phyloP scores from a whole-genome alignment of 2,797 vertebrate genomes.

The Momotus momota region DNA sequence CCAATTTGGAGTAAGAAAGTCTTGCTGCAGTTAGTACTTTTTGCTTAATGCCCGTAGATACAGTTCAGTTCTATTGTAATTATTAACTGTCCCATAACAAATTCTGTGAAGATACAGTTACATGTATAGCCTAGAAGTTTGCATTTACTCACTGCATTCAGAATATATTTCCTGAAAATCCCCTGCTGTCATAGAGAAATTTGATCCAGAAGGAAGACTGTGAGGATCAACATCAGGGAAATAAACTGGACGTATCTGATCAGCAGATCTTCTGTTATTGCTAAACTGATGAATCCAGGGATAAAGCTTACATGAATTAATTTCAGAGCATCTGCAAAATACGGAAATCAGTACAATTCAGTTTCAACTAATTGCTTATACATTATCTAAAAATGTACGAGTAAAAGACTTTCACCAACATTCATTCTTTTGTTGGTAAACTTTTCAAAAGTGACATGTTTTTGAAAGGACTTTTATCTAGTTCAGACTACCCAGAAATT shows the following conservation, averaged over 20 bases:
- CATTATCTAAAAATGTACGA: background rate
- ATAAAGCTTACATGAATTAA: slow-evolving; percentile 93
- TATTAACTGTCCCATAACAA: background rate
- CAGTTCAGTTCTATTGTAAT: background rate
- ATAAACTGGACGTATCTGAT: slow-evolving; percentile 92
- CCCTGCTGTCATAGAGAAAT: slow-evolving; percentile 99
- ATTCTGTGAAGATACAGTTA: background rate
- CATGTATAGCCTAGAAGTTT: background rate
- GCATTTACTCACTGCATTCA: slow-evolving; percentile 86
- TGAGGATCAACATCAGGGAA: slow-evolving; percentile 97
- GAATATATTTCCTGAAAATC: slow-evolving; percentile 98
- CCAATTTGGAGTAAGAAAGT: background rate
- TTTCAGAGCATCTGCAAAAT: slow-evolving; percentile 91
- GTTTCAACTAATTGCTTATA: slow-evolving; percentile 33
- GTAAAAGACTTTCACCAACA: background rate
- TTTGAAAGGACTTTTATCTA: background rate
- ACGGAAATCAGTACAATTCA: slow-evolving; percentile 55
- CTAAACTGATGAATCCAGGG: slow-evolving; percentile 99
- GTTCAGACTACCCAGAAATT: background rate
- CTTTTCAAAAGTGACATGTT: background rate
- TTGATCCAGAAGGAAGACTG: slow-evolving; percentile 88
- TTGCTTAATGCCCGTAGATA: background rate
- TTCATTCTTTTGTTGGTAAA: background rate
- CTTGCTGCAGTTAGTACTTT: background rate
- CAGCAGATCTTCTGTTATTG: slow-evolving; percentile 94